Percentiles rank a stretch among this genome's conserved stretches.
These are phyloP conservation scores for Apodemus speciosus DNA, from an alignment of 2,113 vertebrate genomes.

Conservation along the genomic window DNA sequence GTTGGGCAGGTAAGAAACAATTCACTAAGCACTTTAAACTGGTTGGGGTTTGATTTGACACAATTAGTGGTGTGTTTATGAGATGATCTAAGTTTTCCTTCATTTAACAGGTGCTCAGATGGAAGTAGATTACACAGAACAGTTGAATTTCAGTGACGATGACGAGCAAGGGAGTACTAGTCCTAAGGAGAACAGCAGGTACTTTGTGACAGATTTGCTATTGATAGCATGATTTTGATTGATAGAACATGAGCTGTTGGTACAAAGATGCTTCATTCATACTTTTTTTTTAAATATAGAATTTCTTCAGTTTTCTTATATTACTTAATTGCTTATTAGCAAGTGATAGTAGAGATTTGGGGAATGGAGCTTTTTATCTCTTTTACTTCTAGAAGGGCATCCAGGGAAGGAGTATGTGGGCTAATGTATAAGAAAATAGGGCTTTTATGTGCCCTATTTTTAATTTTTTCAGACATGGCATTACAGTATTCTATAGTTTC, in stretches of 20 bases:
- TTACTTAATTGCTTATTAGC: background rate
- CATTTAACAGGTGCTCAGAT: constrained; percentile 93
- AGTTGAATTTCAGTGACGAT: constrained; percentile 98
- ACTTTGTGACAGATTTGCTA: constrained; percentile 25
- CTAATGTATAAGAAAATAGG: background rate
- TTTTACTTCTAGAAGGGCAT: background rate
- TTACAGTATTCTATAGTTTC: background rate
- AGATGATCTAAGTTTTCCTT: constrained; percentile 46
- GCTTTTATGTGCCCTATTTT: background rate
- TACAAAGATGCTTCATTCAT: background rate
- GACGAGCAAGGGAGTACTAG: constrained; percentile 93
- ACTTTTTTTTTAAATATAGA: background rate
- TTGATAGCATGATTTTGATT: background rate
- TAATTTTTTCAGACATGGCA: background rate
- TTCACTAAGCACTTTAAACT: background rate
- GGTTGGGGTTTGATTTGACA: background rate
- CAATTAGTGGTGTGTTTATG: background rate
- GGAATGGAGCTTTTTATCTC: background rate
- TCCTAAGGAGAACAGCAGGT: constrained; percentile 94
- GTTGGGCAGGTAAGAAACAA: constrained; percentile 94
- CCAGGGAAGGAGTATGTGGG: background rate
- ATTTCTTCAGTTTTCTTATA: background rate
- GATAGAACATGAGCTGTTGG: background rate
- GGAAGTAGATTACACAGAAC: constrained; percentile 99
- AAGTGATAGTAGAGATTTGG: background rate